Base-by-base conservation (phyloP, 1,140 invertebrate genomes). In the Drosophila albomicans region DNA sequence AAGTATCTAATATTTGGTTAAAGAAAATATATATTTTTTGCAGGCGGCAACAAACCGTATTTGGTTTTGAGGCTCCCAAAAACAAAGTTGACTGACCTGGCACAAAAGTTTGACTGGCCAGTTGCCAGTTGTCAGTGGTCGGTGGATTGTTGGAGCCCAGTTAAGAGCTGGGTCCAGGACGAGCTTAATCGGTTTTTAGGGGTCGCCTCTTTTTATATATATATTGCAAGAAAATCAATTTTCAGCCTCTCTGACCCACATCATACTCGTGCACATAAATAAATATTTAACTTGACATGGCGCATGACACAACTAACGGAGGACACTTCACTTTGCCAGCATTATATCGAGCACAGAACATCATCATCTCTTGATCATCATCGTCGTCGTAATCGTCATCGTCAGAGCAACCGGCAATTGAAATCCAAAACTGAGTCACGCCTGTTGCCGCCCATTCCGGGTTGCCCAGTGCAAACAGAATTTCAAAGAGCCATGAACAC, bases 261-360 rank as follows among this genome's bases (percentile, higher is more conserved):
- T 57, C 32, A 15, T 62, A 63, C 61, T 58, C 76, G 61, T 74
- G 74, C 77, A 79, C 64, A 62, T 54, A 65, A 54, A 65, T 81
- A 81, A 43, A 79, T 75, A 75, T 78, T 79, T 79, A 51, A 70
- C 48, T 38, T 79, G 66, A 70, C 76, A 79, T 73, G 64, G 64
- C 75, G 80, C 80, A 82, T 82, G 79, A 43, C 41, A 79, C 75
- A 82, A 69, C 78, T 48, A 61, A 61, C 64, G 59, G 73, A 77
- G 67, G 32, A 69, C 46, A 45, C 38, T 67, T 58, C 5, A 38
- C 63, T 59, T 8, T 49, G 20, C 45, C 57, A 54, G 30, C 20
- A 13, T 1, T 25, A 28, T 48, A 64, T 64, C 20, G 38, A 25
- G 20, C 20, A 25, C 20, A n/a, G 32, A 30, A 13, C 16, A 15